A percentile compares a stretch with the other conserved stretches of the same genome.
These are phyloP conservation scores for Hylia prasina DNA, from an alignment of 2,113 vertebrate species.

Conservation along the genomic window DNA sequence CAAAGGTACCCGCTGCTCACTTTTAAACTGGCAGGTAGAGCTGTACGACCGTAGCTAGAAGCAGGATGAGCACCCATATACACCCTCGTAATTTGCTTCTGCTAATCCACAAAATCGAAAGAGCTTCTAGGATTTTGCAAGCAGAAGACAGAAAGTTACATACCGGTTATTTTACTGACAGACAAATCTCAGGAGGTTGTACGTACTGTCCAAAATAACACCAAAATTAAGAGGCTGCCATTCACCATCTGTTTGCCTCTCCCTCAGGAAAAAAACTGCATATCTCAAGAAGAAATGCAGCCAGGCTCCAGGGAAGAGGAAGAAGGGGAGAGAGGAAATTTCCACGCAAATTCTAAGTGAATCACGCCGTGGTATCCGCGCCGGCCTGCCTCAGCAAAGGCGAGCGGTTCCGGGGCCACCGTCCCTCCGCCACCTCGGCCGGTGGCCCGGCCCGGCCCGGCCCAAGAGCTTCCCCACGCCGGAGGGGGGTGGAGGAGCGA, in stretches of 20 bases:
- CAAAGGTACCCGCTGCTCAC: background rate
- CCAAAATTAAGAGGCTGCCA: slow-evolving; percentile 10
- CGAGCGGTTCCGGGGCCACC: background rate
- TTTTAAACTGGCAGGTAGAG: background rate
- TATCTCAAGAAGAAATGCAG: slow-evolving; percentile 46
- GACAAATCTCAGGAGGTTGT: background rate
- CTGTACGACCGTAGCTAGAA: background rate
- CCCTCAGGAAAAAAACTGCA: background rate
- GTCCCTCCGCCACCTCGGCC: background rate
- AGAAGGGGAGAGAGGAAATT: slow-evolving; percentile 43
- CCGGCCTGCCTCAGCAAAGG: background rate
- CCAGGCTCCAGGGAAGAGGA: slow-evolving; percentile 1
- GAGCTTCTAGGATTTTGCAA: background rate
- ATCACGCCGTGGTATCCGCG: background rate
- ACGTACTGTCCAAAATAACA: background rate
- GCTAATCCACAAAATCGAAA: background rate
- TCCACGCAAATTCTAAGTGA: slow-evolving; percentile 51
- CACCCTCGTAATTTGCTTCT: background rate
- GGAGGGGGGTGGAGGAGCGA: background rate
- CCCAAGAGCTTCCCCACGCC: background rate
- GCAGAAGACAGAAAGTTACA: background rate
- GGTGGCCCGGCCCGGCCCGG: background rate
- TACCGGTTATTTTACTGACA: background rate
- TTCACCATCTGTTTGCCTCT: slow-evolving; percentile 48
- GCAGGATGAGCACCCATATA: background rate